These are phyloP conservation scores for Microtus ochrogaster DNA, from an alignment of 2,113 vertebrate genomes.

Conservation along the genomic window DNA sequence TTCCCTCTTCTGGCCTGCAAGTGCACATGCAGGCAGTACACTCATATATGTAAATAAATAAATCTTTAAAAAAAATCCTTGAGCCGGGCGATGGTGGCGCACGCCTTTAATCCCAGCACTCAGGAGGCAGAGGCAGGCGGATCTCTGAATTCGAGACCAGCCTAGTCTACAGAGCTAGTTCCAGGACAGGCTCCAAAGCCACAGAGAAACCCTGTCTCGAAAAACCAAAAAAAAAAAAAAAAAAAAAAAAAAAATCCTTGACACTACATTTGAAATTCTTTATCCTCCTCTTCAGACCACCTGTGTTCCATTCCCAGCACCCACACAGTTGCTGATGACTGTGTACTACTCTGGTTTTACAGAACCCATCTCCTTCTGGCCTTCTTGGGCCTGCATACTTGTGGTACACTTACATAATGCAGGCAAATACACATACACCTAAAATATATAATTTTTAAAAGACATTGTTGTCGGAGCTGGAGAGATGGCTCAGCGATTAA, in stretches of 20 bases:
- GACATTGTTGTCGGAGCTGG: no score
- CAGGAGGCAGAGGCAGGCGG: no score
- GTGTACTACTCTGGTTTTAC: background rate
- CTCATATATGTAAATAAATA: background rate
- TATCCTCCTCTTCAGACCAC: background rate
- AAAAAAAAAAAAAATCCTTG: background rate
- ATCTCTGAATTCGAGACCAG: no score
- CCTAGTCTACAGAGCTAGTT: no score
- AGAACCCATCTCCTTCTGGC: background rate
- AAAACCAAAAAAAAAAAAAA: no score
- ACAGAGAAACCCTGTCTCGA: no score
- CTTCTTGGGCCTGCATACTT: background rate
- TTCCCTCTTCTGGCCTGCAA: background rate
- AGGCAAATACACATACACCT: background rate
- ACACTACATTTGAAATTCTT: background rate
- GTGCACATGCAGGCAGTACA: background rate
- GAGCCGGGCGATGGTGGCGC: no score
- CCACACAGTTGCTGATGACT: background rate
- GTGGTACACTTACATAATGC: background rate
- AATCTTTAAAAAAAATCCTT: background rate
- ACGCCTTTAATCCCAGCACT: no score
- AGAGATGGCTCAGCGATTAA: background rate
- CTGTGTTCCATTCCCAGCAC: background rate
- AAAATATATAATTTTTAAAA: background rate
- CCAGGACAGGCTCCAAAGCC: no score